Evolutionary conservation across 2,888 invertebrate genomes (phyloP), one percentile per base, ranked within the genome.

Genomic region (Crocallis elinguaria): DNA sequence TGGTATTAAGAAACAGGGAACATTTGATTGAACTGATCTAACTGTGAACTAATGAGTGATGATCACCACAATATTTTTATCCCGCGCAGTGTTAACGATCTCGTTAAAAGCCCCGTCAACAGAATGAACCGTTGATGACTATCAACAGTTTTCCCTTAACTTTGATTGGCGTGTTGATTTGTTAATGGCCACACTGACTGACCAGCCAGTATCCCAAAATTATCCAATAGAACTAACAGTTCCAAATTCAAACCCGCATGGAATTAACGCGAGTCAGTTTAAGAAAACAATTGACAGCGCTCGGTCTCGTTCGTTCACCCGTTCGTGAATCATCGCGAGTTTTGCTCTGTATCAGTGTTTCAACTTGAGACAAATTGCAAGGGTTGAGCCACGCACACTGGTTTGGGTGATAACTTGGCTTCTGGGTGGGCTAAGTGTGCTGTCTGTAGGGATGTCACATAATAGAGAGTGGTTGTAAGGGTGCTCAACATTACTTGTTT

Each of bases 221-320:
- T 78, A 79, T 80, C 77, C 77, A 79, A 75, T 73, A 68, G 68
- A 71, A 62, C 37, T 43, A 53, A 53, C 52, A 71, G 70, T 79
- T 80, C 79, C 73, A 79, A 81, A 83, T 77, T 79, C 75, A 73
- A 78, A 73, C 86, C 86, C 87, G 87, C 88, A 86, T 88, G 74
- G 73, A 79, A 82, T 81, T 79, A 78, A 82, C 79, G 78, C 75
- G 72, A 71, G 73, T 77, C 79, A 82, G 81, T 86, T 85, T 82
- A 84, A 84, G 86, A 88, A 87, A 88, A 88, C 89, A 88, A 89
- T 89, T 88, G 88, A 79, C 79, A 77, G 74, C 69, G 76, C 73
- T 68, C 75, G 82, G 75, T 77, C 60, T 66, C 64, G 76, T 75
- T 69, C 76, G 75, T 77, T 88, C 86, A 86, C 87, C 76, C 86